Conservation (phyloP, 2,797 vertebrate genomes). For the Mionectes olivaceus region DNA sequence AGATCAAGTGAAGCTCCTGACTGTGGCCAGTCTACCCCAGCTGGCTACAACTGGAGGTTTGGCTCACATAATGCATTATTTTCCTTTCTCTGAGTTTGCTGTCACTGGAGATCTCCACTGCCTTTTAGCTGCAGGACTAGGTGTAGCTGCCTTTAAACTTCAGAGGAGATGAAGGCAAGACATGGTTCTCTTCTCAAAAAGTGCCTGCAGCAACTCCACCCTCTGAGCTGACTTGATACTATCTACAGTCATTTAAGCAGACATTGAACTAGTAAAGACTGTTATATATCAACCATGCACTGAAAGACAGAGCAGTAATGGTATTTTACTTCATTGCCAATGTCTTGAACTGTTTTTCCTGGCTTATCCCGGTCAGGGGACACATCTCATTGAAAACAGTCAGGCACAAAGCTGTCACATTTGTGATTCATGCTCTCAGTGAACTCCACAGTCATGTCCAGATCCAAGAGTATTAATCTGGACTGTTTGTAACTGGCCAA, state of each 20-base stretch:
- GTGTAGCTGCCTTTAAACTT: conserved; percentile 3
- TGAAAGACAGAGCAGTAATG: not conserved
- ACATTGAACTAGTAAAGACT: not conserved
- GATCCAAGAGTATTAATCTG: not conserved
- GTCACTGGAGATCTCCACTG: not conserved
- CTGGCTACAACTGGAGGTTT: not conserved
- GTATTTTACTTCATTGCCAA: not conserved
- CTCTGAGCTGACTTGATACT: not conserved
- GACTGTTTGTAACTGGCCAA: not conserved
- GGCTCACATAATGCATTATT: not conserved
- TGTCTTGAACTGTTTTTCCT: not conserved
- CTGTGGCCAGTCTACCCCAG: not conserved
- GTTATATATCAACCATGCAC: not conserved
- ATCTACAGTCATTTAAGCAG: conserved; percentile 24
- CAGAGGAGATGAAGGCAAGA: not conserved
- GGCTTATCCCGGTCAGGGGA: not conserved
- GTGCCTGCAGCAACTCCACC: conserved; percentile 15
- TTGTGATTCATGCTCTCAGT: not conserved
- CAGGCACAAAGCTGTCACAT: not conserved
- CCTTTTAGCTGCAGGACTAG: not conserved
- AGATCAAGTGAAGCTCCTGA: not conserved
- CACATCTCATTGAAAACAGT: not conserved
- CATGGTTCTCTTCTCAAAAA: not conserved
- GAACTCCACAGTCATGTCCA: not conserved
- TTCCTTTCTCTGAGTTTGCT: not conserved